Evolutionary conservation across 2,797 vertebrate genomes (phyloP).

Genomic region (Peromyscus melanophrys): DNA sequence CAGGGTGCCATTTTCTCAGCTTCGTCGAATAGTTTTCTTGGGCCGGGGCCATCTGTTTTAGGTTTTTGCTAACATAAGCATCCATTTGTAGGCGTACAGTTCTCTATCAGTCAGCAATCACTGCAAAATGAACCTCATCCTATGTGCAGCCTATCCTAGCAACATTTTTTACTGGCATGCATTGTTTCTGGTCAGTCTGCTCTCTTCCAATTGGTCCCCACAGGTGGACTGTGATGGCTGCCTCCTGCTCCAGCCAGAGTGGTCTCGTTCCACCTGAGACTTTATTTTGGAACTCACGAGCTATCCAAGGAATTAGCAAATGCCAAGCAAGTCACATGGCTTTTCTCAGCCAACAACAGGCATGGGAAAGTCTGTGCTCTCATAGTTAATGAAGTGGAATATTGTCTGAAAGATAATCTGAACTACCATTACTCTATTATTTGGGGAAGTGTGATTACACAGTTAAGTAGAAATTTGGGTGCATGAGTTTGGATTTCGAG

Average conservation of each 20-base stretch:
- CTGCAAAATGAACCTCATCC: constrained; percentile 16
- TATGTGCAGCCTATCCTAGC: not conserved
- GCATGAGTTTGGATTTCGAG: constrained; percentile 17
- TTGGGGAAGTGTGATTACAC: not conserved
- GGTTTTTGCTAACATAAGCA: constrained; percentile 52
- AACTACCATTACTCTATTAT: not conserved
- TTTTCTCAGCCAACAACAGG: not conserved
- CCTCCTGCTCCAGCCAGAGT: not conserved
- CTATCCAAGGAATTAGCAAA: not conserved
- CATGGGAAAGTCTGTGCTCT: not conserved
- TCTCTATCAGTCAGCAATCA: constrained; percentile 36
- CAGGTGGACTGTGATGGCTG: not conserved
- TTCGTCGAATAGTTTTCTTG: constrained; percentile 24
- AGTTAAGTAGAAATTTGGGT: constrained; percentile 1
- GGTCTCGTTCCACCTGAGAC: not conserved
- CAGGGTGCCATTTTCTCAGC: not conserved
- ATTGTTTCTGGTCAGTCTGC: not conserved
- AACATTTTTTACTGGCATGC: not conserved
- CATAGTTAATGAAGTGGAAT: not conserved
- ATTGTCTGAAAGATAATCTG: not conserved
- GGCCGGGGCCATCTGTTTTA: not conserved
- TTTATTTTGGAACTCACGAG: not conserved
- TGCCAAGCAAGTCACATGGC: not conserved
- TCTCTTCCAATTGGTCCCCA: not conserved
- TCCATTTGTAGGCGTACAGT: not conserved